Evolutionary conservation across 2,797 vertebrate genomes (phyloP).

Genomic region (Chromobotia macracanthus): DNA sequence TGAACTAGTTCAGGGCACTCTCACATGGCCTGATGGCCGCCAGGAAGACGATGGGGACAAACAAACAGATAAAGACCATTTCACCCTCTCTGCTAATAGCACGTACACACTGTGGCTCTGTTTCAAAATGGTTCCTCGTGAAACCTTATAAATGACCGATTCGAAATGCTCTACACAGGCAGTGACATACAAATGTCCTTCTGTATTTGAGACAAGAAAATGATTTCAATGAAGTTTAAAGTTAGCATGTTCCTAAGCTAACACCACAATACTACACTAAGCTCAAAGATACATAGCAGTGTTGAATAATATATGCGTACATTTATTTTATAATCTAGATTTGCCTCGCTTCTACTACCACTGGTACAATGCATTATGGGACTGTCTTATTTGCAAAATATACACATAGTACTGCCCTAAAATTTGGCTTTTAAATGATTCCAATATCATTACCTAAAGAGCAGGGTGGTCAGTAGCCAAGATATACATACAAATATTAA

Average conservation of each 20-base stretch:
- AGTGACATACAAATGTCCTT: neutral
- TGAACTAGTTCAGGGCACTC: conserved; percentile 34
- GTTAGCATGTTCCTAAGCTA: too few relatives aligned
- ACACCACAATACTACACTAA: too few relatives aligned
- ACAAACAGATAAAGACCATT: conserved; percentile 34
- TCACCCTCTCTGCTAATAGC: conserved; percentile 1
- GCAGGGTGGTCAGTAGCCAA: neutral
- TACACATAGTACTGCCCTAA: too few relatives aligned
- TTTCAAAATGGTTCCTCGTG: neutral
- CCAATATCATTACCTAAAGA: neutral
- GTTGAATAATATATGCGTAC: too few relatives aligned
- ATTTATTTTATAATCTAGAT: neutral
- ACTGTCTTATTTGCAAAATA: neutral
- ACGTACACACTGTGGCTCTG: neutral
- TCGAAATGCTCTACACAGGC: neutral
- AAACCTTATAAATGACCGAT: neutral
- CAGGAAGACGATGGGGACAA: conserved; percentile 1
- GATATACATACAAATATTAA: neutral
- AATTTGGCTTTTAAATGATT: too few relatives aligned
- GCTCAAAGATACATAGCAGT: too few relatives aligned
- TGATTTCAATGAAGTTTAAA: neutral
- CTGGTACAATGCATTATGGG: neutral
- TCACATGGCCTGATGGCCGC: neutral
- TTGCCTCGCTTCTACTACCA: neutral
- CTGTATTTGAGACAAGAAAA: neutral